phyloP scores from a whole-genome alignment of 2,797 vertebrate genomes.

The Sebastes cheni region DNA sequence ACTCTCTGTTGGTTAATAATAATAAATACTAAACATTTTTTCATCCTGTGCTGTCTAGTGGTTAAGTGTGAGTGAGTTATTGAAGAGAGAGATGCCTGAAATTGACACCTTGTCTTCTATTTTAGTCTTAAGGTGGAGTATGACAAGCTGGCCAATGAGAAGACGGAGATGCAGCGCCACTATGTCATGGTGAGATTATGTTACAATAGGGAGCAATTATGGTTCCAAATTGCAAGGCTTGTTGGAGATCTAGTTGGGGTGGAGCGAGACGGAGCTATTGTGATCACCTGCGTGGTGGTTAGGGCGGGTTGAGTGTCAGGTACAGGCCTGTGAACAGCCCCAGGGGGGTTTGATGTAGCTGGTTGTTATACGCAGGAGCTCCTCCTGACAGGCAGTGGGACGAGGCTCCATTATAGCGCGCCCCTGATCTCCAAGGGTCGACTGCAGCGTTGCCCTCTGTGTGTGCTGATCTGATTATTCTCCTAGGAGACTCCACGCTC shows the following conservation, averaged over 20 bases:
- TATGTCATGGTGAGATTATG: constrained; percentile 94
- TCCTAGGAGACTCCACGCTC: constrained; percentile 83
- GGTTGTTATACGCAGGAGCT: constrained; percentile 69
- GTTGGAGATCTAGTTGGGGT: constrained; percentile 65
- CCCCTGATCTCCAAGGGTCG: constrained; percentile 79
- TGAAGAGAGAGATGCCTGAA: constrained; percentile 60
- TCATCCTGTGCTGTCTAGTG: constrained; percentile 32
- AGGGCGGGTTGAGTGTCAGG: constrained; percentile 71
- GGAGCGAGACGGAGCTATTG: constrained; percentile 66
- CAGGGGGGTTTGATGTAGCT: constrained; percentile 55
- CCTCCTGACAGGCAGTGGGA: constrained; percentile 75
- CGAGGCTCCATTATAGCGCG: constrained; percentile 73
- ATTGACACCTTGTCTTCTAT: constrained; percentile 76
- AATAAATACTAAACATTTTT: not conserved
- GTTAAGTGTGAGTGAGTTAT: constrained; percentile 61
- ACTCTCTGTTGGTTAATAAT: constrained; percentile 14
- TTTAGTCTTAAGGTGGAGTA: constrained; percentile 97
- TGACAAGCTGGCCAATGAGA: constrained; percentile 96
- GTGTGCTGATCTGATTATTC: constrained; percentile 88
- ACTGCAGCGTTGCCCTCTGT: constrained; percentile 79
- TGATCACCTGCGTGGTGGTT: constrained; percentile 76
- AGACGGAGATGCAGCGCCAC: constrained; percentile 98
- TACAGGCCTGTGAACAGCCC: constrained; percentile 70
- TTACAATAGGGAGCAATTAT: constrained; percentile 74
- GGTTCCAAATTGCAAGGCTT: constrained; percentile 71